Evolutionary conservation across 2,797 vertebrate genomes (phyloP).

Genomic region (Lophotriccus pileatus): DNA sequence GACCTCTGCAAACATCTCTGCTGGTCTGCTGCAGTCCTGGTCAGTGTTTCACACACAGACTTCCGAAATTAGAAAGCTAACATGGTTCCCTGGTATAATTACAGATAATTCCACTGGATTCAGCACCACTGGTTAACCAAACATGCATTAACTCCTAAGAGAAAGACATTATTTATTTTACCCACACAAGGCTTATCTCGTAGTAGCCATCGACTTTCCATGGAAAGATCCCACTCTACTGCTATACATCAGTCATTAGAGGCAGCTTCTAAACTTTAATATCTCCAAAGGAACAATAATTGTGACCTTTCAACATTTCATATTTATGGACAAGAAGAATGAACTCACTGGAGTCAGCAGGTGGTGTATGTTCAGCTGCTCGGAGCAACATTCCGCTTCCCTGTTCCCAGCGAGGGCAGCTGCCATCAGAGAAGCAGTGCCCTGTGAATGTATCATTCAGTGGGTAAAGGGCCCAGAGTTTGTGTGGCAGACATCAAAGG

Average conservation of each 20-base stretch:
- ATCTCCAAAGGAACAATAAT: slow-evolving; percentile 45
- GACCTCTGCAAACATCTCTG: background rate
- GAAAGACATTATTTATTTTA: background rate
- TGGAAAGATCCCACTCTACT: background rate
- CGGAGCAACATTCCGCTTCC: background rate
- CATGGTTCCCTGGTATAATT: background rate
- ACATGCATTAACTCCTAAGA: background rate
- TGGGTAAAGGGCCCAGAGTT: background rate
- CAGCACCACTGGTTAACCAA: background rate
- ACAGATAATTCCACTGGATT: background rate
- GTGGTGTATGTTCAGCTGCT: slow-evolving; percentile 34
- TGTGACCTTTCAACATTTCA: background rate
- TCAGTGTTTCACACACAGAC: background rate
- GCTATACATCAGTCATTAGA: background rate
- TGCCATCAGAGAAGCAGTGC: slow-evolving; percentile 9
- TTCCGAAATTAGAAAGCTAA: background rate
- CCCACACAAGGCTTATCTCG: background rate
- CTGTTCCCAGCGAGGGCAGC: background rate
- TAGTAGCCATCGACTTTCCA: background rate
- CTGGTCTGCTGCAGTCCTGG: background rate
- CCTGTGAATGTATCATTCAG: slow-evolving; percentile 19
- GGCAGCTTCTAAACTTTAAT: slow-evolving; percentile 7
- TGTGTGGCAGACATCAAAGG: slow-evolving; percentile 7
- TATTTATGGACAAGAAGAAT: background rate
- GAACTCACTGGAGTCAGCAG: slow-evolving; percentile 31